Base-by-base conservation (phyloP, 2,797 vertebrate species). In the Pangasius krempfi region DNA sequence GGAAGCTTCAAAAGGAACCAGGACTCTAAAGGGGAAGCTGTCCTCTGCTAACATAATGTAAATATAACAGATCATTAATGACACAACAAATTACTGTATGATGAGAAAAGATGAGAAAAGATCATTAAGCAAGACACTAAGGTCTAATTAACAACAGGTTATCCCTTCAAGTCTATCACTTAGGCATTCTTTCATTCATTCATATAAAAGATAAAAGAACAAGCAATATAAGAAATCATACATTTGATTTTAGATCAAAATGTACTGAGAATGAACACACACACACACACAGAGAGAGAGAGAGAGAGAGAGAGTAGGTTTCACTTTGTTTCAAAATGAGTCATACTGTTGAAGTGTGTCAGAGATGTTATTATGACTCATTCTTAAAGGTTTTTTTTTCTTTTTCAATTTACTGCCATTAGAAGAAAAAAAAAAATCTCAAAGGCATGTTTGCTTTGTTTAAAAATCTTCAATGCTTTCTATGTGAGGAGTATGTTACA, bases 341-440 rank as follows among this genome's bases (percentile, higher is more conserved):
- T 90, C 89, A 90, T 87, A 9, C 58, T 62, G 80, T 58, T 50
- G 30, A 87, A 62, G 72, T 64, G 60, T 86, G 86, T 86, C 89
- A 87, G 22, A 54, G 68, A 83, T 84, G 70, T 90, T 86, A 87
- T 50, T 87, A 72, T 91, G 89, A 91, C 89, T 90, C 90, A 91
- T 89, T 25, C n/a, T 3, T 22, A 78, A 27, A 89, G 37, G 64
- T 12, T 40, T 5, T 87, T 87, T 37, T 30, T 76, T 47, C 13
- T 33, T 82, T n/a, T 86, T 60, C 9, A 68, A 37, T 86, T 83
- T 83, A 56, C 70, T 83, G 25, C 56, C 54, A 64, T 72, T 86
- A n/a, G 8, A 27, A 22, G 12, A 47, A 27, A 27, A 27, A 9
- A 72, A 40, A 10, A 13, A n/a, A 30, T 30, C 47, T 76, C 16